A percentile compares a stretch with the other conserved stretches of the same genome.
phyloP scores from a whole-genome alignment of 2,888 invertebrate species.

The Drosophila birchii region DNA sequence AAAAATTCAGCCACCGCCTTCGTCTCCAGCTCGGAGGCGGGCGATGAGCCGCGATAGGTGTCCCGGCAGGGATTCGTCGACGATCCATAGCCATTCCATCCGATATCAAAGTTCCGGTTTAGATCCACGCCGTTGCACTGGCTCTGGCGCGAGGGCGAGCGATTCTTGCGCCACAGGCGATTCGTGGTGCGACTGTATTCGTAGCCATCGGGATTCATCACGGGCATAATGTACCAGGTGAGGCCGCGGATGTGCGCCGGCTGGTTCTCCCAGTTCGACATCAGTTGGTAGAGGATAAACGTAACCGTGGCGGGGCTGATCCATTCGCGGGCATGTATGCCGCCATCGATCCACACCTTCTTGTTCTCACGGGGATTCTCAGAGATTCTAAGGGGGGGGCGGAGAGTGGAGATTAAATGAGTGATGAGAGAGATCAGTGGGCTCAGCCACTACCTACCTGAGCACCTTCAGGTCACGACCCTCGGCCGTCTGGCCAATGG shows the following conservation, averaged over 20 bases:
- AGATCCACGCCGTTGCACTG: conserved; percentile 91
- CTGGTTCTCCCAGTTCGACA: conserved; percentile 88
- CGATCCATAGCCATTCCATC: conserved; percentile 91
- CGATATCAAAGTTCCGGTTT: conserved; percentile 94
- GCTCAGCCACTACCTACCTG: conserved; percentile 75
- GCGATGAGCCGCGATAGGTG: conserved; percentile 90
- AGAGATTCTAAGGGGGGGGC: conserved; percentile 86
- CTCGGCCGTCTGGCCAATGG: conserved; percentile 90
- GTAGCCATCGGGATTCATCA: conserved; percentile 94
- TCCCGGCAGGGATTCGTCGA: conserved; percentile 89
- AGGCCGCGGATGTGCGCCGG: conserved; percentile 89
- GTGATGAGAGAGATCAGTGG: too few species aligned
- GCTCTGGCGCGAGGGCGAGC: conserved; percentile 84
- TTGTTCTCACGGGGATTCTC: conserved; percentile 87
- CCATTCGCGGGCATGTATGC: conserved; percentile 96
- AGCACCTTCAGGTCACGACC: conserved; percentile 90
- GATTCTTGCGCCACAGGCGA: conserved; percentile 93
- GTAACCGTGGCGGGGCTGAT: conserved; percentile 92
- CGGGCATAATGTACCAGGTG: conserved; percentile 92
- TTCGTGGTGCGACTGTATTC: conserved; percentile 92
- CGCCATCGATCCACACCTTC: conserved; percentile 91
- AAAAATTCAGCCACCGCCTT: conserved; percentile 87
- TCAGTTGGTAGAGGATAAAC: conserved; percentile 89
- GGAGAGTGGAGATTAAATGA: background rate
- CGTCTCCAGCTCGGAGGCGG: conserved; percentile 95